Evolutionary conservation across 2,113 vertebrate species (phyloP).

Genomic region (Erinaceus europaeus): DNA sequence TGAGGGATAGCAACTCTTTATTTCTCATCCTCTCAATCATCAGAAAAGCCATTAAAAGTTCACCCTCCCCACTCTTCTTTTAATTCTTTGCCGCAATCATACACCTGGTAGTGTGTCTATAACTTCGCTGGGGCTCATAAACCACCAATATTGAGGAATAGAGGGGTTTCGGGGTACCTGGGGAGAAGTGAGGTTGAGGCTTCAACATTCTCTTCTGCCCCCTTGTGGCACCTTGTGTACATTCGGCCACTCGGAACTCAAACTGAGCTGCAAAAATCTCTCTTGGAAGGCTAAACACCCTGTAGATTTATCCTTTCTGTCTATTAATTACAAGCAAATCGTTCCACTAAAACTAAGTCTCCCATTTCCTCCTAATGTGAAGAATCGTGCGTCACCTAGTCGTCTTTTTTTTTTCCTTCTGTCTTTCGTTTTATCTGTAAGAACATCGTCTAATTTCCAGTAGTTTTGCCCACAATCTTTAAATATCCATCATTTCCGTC

Average conservation of each 20-base stretch:
- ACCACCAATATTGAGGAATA: not conserved
- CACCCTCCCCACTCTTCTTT: not conserved
- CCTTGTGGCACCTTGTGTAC: conserved; percentile 38
- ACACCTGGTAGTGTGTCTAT: too few relatives aligned
- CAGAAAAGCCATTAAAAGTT: not conserved
- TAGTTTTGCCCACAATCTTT: not conserved
- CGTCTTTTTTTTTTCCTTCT: too few relatives aligned
- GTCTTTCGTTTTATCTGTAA: not conserved
- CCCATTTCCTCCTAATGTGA: not conserved
- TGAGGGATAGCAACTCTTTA: not conserved
- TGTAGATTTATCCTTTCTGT: not conserved
- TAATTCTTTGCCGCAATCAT: not conserved
- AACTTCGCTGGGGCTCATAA: not conserved
- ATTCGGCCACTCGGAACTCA: not conserved
- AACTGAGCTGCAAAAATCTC: too few relatives aligned
- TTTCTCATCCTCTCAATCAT: not conserved
- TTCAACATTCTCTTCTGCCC: conserved; percentile 48
- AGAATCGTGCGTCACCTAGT: too few relatives aligned
- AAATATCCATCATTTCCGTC: too few relatives aligned
- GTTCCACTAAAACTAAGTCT: not conserved
- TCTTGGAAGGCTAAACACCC: not conserved
- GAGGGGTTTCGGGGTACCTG: too few relatives aligned
- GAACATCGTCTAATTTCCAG: not conserved
- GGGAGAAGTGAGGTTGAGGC: not conserved
- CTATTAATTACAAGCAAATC: not conserved